Conservation (phyloP, 2,888 invertebrate species). For the Phengaris alcon region DNA sequence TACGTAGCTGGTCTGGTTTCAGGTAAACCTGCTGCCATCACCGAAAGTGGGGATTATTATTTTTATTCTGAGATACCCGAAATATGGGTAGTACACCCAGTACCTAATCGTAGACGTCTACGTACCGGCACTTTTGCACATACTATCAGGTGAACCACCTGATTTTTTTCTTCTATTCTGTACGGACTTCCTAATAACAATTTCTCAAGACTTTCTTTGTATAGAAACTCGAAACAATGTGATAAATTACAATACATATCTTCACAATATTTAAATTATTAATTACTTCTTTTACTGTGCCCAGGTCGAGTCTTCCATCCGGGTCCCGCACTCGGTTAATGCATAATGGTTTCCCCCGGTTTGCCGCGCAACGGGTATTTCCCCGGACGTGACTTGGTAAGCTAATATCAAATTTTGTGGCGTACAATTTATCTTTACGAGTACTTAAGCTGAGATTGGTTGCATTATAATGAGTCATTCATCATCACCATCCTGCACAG, state of each 20-base stretch:
- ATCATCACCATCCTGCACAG: background rate
- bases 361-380: constrained; percentile 34
- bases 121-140: too few species aligned
- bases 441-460: background rate
- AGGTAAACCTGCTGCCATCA: too few species aligned
- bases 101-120: too few species aligned
- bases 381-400: constrained; percentile 36
- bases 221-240: background rate
- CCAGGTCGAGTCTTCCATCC: background rate
- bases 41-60: too few species aligned
- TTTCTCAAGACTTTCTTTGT: constrained; percentile 11
- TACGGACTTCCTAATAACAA: background rate
- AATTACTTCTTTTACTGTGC: background rate
- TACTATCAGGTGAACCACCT: background rate
- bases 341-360: constrained; percentile 32
- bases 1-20: too few species aligned
- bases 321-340: background rate
- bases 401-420: constrained; percentile 26
- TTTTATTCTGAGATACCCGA: too few species aligned
- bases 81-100: too few species aligned
- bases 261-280: background rate
- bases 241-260: background rate
- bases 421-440: constrained; percentile 15
- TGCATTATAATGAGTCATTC: background rate
- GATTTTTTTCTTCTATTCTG: background rate